phyloP scores from a whole-genome alignment of 2,888 invertebrate species.

The Drosophila maculinotata region DNA sequence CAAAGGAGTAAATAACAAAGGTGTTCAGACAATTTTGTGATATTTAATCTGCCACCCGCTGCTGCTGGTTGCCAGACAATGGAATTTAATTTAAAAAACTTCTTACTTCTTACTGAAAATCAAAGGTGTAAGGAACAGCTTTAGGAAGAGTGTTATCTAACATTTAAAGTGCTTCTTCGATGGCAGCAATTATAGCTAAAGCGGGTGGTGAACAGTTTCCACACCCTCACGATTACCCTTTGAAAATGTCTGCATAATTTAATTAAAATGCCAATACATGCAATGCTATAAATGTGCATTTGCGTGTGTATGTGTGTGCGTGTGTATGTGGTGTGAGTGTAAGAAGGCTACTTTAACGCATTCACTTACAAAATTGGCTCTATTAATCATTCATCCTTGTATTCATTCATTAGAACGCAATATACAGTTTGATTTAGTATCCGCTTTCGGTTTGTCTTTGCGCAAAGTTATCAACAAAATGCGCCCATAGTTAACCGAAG shows the following conservation, averaged over 20 bases:
- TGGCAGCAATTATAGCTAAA: slow-evolving; percentile 18
- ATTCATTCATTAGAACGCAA: slow-evolving; percentile 76
- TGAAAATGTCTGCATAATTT: slow-evolving; percentile 64
- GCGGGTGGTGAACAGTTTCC: background rate
- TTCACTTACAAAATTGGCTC: slow-evolving; percentile 71
- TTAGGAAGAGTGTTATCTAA: slow-evolving; percentile 56
- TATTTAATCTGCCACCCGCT: slow-evolving; percentile 12
- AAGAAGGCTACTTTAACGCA: slow-evolving; percentile 37
- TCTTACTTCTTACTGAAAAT: slow-evolving; percentile 10
- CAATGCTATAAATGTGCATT: too few relatives aligned
- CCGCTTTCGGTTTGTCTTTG: slow-evolving; percentile 29
- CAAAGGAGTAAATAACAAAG: background rate
- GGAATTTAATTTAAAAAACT: slow-evolving; percentile 52
- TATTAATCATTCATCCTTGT: slow-evolving; percentile 76
- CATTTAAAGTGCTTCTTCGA: slow-evolving; percentile 55
- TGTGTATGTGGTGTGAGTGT: too few relatives aligned
- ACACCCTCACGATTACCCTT: too few relatives aligned
- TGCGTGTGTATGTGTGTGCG: slow-evolving; percentile 16
- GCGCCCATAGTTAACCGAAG: background rate
- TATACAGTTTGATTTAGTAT: slow-evolving; percentile 81
- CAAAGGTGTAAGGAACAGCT: background rate
- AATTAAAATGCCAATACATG: slow-evolving; percentile 68
- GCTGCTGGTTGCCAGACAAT: slow-evolving; percentile 25
- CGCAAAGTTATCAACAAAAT: slow-evolving; percentile 23
- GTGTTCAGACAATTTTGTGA: slow-evolving; percentile 1